Percentiles rank a stretch among this genome's conserved stretches.
These are phyloP conservation scores for Columba livia DNA, from an alignment of 2,113 vertebrate species.

Conservation along the genomic window DNA sequence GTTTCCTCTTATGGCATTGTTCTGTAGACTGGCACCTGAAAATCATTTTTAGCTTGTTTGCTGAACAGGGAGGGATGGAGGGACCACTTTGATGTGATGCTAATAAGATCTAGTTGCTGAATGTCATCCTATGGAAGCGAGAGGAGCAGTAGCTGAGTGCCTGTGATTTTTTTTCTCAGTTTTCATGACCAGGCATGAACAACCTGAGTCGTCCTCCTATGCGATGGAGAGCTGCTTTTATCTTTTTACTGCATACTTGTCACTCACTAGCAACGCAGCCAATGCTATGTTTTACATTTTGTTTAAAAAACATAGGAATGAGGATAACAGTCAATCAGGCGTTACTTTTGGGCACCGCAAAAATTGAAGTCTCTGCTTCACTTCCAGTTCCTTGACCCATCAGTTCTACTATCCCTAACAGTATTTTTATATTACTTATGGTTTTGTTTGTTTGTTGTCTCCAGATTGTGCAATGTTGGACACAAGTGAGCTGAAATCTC, in stretches of 20 bases:
- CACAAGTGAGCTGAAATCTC: not conserved
- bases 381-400: not conserved
- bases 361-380: not conserved
- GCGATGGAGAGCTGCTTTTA: not conserved
- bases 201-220: not conserved
- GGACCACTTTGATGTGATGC: not conserved
- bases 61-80: not conserved
- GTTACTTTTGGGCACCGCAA: not conserved
- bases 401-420: not conserved
- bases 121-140: not conserved
- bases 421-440: not conserved
- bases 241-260: not conserved
- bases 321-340: not conserved
- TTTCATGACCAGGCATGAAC: not conserved
- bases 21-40: constrained; percentile 8
- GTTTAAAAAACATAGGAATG: not conserved
- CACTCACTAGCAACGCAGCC: not conserved
- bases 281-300: not conserved
- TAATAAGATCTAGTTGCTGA: not conserved
- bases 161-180: not conserved
- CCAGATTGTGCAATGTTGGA: not conserved
- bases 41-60: not conserved
- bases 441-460: not conserved
- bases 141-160: not conserved
- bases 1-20: constrained; percentile 4